A percentile compares a stretch with the other conserved stretches of the same genome.
Conservation (phyloP, 1,140 invertebrate genomes). For the Hylyphantes graminicola region DNA sequence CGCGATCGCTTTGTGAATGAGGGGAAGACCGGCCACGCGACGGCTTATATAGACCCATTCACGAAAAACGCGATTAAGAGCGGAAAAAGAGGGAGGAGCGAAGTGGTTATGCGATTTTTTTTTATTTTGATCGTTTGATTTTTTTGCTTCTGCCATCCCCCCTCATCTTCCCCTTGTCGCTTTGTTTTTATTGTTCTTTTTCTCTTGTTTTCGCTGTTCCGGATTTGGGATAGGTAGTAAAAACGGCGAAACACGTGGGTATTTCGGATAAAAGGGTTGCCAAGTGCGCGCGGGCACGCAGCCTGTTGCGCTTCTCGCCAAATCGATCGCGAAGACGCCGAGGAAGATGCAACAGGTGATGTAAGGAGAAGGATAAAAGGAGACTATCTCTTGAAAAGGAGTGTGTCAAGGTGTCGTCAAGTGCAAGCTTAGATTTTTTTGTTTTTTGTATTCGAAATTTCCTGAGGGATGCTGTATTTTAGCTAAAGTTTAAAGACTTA, state of each 20-base stretch:
- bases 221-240: conserved; percentile 23
- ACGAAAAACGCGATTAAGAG: conserved; percentile 30
- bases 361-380: too few relatives aligned
- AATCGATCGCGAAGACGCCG: background rate
- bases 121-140: conserved; percentile 4
- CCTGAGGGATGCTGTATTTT: too few relatives aligned
- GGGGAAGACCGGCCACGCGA: conserved; percentile 9
- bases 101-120: conserved; percentile 10
- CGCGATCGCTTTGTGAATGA: conserved; percentile 17
- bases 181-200: conserved; percentile 15
- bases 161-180: background rate
- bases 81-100: conserved; percentile 32
- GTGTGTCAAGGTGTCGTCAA: too few relatives aligned
- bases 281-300: background rate
- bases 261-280: conserved; percentile 48
- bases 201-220: conserved; percentile 24
- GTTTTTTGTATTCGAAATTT: too few relatives aligned
- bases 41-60: conserved; percentile 39
- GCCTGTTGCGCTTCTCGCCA: conserved; percentile 13
- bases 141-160: background rate
- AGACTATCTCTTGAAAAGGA: too few relatives aligned
- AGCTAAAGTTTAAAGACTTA: too few relatives aligned
- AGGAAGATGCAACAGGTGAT: too few relatives aligned
- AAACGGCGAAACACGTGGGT: conserved; percentile 48
- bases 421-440: too few relatives aligned